Conservation (phyloP, 2,113 vertebrate genomes). For the Grallaria varia region DNA sequence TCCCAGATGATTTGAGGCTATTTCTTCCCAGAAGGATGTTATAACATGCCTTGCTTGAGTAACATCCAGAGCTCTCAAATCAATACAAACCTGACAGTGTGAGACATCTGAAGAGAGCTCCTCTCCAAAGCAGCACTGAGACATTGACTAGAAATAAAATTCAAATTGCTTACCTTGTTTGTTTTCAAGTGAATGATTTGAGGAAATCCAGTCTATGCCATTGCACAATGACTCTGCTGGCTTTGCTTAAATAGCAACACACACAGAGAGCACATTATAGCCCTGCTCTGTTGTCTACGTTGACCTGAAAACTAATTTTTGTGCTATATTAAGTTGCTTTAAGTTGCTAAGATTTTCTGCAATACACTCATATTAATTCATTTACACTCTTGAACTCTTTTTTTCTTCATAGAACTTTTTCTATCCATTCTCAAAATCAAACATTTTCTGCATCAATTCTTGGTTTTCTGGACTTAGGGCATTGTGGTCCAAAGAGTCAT, state of each 20-base stretch:
- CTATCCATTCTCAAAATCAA: neutral
- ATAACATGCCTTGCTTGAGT: neutral
- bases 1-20: neutral
- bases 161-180: neutral
- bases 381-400: neutral
- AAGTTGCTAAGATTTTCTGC: neutral
- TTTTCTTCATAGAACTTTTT: neutral
- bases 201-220: neutral
- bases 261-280: neutral
- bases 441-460: neutral
- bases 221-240: neutral
- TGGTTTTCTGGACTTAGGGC: neutral
- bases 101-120: neutral
- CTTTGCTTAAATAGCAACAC: neutral
- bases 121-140: neutral
- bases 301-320: neutral
- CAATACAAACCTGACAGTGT: neutral
- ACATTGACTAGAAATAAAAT: neutral
- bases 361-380: neutral
- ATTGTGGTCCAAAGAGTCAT: neutral
- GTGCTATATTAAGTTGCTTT: neutral
- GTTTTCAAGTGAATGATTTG: neutral
- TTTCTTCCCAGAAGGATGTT: neutral
- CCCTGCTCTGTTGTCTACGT: neutral
- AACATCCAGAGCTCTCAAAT: neutral